Evolutionary conservation across 2,113 vertebrate genomes (phyloP).

Genomic region (Campylomormyrus numenius): DNA sequence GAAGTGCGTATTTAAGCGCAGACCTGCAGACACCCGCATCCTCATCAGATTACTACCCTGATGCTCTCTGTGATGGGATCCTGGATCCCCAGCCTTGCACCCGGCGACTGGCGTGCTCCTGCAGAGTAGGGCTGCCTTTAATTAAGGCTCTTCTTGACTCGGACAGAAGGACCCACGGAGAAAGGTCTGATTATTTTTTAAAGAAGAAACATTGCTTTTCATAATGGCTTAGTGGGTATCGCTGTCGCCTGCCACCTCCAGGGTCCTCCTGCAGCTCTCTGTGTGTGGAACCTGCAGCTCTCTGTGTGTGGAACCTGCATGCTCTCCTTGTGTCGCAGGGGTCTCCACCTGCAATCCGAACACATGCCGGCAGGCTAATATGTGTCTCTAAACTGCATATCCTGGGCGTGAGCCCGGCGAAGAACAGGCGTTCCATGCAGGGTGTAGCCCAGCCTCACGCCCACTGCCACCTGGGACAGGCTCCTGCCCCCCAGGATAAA

Average conservation of each 20-base stretch:
- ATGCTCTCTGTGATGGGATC: neutral
- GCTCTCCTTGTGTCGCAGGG: neutral
- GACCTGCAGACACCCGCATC: neutral
- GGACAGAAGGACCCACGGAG: constrained; percentile 5
- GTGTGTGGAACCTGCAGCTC: neutral
- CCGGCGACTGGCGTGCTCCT: neutral
- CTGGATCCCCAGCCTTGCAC: neutral
- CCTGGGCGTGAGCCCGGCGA: neutral
- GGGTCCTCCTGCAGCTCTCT: neutral
- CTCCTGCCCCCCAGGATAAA: neutral
- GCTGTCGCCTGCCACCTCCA: neutral
- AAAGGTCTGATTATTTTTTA: neutral
- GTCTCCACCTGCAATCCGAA: neutral
- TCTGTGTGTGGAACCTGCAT: neutral
- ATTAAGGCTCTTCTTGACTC: constrained; percentile 12
- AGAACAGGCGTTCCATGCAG: neutral
- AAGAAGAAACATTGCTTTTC: neutral
- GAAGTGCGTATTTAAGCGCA: constrained; percentile 3
- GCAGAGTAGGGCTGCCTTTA: neutral
- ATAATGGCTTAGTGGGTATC: neutral
- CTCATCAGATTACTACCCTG: neutral
- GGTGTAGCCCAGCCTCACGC: neutral
- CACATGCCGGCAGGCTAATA: neutral
- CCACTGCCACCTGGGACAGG: neutral
- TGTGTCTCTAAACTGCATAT: neutral